Evolutionary conservation across 2,888 invertebrate genomes (phyloP).

Genomic region (Diogma glabrata): DNA sequence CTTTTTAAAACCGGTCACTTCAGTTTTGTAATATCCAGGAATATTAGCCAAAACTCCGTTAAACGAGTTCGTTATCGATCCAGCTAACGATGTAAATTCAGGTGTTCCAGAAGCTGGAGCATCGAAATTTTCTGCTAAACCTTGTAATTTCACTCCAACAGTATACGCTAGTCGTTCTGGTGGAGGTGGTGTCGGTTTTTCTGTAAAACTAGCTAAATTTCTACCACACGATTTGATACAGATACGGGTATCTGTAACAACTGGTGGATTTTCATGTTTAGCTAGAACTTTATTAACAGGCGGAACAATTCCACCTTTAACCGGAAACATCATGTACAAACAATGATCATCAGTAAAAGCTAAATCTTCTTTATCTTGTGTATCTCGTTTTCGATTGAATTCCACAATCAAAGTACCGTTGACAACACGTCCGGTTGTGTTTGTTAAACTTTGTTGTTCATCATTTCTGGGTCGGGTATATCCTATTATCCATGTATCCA

Average conservation of each 20-base stretch:
- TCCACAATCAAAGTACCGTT: constrained; percentile 68
- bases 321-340: constrained; percentile 77
- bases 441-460: constrained; percentile 58
- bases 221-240: constrained; percentile 75
- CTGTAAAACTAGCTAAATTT: constrained; percentile 25
- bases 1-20: constrained; percentile 60
- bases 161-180: constrained; percentile 58
- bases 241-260: constrained; percentile 59
- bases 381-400: constrained; percentile 65
- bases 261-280: constrained; percentile 63
- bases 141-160: constrained; percentile 60
- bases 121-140: constrained; percentile 64
- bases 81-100: constrained; percentile 60
- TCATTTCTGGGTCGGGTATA: constrained; percentile 67
- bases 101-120: constrained; percentile 59
- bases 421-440: constrained; percentile 53
- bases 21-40: constrained; percentile 60
- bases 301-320: constrained; percentile 71
- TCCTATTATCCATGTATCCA: constrained; percentile 80
- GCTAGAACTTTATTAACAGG: constrained; percentile 74
- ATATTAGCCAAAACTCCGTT: constrained; percentile 47
- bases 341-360: constrained; percentile 74
- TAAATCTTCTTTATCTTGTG: constrained; percentile 62
- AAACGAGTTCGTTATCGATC: constrained; percentile 52
- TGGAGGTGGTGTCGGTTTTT: constrained; percentile 44